These are phyloP conservation scores for Formica aserva DNA, from an alignment of 2,888 invertebrate genomes.

Conservation along the genomic window DNA sequence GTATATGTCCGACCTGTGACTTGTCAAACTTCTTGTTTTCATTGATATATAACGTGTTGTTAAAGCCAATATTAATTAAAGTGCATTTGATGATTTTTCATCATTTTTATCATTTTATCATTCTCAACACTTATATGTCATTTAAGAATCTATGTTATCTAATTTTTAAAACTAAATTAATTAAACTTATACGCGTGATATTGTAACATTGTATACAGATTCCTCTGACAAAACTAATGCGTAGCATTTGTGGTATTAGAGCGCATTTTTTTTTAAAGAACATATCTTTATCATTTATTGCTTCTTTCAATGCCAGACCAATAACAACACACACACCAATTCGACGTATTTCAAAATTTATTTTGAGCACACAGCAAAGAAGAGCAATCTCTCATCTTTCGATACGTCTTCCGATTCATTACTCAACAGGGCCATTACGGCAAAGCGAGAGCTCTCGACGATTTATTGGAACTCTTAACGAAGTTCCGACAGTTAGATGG, in stretches of 20 bases:
- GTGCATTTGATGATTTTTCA: not conserved
- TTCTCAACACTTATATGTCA: not conserved
- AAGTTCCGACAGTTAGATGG: slow-evolving; percentile 57
- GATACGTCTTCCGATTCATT: slow-evolving; percentile 51
- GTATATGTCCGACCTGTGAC: slow-evolving; percentile 17
- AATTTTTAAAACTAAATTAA: slow-evolving; percentile 1
- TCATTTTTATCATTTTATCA: not conserved
- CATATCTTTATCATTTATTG: not conserved
- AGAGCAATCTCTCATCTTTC: slow-evolving; percentile 45
- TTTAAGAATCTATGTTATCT: not conserved
- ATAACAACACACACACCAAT: not conserved
- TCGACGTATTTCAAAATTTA: not conserved
- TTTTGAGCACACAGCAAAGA: slow-evolving; percentile 8
- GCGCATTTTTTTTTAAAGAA: not conserved
- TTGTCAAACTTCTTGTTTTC: slow-evolving; percentile 19
- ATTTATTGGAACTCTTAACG: slow-evolving; percentile 55
- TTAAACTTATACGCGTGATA: not conserved
- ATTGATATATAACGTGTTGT: not conserved
- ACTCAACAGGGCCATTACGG: slow-evolving; percentile 50
- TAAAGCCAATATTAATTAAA: not conserved
- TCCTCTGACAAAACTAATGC: not conserved
- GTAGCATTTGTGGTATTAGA: not conserved
- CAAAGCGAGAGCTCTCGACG: slow-evolving; percentile 50
- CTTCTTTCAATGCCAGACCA: not conserved
- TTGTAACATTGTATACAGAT: not conserved